A percentile compares a stretch with the other conserved stretches of the same genome.
Evolutionary conservation across 2,888 invertebrate genomes (phyloP).

Genomic region (Polietes domitor): DNA sequence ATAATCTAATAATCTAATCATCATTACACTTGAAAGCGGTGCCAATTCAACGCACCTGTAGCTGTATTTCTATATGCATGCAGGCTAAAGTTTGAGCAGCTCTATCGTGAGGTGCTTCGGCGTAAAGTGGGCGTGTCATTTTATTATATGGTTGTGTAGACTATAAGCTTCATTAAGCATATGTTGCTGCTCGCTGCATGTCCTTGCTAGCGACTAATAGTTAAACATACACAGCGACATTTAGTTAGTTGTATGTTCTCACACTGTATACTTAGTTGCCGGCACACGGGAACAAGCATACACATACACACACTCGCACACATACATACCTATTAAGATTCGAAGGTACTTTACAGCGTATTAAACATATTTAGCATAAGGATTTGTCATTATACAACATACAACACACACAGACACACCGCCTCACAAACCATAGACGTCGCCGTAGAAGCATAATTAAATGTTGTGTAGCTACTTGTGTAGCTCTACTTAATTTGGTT

Average conservation of each 20-base stretch:
- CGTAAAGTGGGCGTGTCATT: conserved; percentile 62
- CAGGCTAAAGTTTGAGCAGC: conserved; percentile 21
- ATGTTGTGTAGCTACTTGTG: conserved; percentile 68
- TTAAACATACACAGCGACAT: neutral
- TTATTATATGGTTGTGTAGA: conserved; percentile 46
- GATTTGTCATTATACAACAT: conserved; percentile 76
- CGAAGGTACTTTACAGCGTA: conserved; percentile 68
- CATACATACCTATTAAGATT: conserved; percentile 42
- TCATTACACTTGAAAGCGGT: too few species aligned
- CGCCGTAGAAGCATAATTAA: conserved; percentile 75
- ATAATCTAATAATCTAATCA: too few species aligned
- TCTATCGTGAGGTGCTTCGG: conserved; percentile 7
- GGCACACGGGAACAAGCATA: neutral
- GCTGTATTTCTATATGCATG: neutral
- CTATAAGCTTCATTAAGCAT: conserved; percentile 79
- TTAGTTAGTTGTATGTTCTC: neutral
- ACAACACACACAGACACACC: neutral
- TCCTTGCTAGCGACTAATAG: conserved; percentile 22
- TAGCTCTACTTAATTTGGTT: conserved; percentile 56
- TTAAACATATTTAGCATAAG: conserved; percentile 78
- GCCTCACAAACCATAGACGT: neutral
- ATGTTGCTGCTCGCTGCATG: conserved; percentile 68
- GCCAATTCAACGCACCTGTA: conserved; percentile 28
- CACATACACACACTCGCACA: conserved; percentile 38
- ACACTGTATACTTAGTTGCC: conserved; percentile 10